Evolutionary conservation across 2,888 invertebrate genomes (phyloP).

Genomic region (Heliconius cydno): DNA sequence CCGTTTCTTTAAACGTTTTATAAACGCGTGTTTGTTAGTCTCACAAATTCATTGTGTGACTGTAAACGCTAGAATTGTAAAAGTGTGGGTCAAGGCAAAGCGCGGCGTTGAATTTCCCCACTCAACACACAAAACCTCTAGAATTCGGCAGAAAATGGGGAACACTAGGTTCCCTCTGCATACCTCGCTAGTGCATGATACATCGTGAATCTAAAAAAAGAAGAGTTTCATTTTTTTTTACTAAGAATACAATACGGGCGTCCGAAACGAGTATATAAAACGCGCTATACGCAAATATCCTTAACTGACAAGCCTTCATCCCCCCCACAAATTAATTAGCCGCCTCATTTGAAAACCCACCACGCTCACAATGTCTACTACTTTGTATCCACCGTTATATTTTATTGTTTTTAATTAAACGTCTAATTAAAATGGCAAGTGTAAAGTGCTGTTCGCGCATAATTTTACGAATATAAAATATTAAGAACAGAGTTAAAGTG

Average conservation of each 20-base stretch:
- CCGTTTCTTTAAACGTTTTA: not conserved
- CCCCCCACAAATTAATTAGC: constrained; percentile 50
- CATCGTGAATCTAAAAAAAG: not conserved
- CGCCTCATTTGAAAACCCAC: constrained; percentile 44
- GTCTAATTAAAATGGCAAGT: constrained; percentile 19
- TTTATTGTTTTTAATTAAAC: constrained; percentile 44
- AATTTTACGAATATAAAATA: constrained; percentile 8
- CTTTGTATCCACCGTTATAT: constrained; percentile 41
- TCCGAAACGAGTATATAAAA: not conserved
- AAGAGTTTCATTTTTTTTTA: no score
- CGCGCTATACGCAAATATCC: not conserved
- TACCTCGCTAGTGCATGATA: not conserved
- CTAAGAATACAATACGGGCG: not conserved
- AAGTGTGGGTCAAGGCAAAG: not conserved
- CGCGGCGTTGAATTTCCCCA: not conserved
- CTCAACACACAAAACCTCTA: not conserved
- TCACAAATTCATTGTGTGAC: not conserved
- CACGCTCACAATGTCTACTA: constrained; percentile 43
- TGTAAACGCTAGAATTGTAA: not conserved
- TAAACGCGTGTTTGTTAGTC: not conserved
- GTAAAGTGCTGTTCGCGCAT: constrained; percentile 10
- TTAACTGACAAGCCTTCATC: constrained; percentile 30
- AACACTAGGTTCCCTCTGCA: not conserved
- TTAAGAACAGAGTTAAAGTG: not conserved
- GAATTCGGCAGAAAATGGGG: not conserved